These are phyloP conservation scores for Epizoanthus scotinus DNA, from an alignment of 92 coral and sea anemone genomes.

Conservation along the genomic window DNA sequence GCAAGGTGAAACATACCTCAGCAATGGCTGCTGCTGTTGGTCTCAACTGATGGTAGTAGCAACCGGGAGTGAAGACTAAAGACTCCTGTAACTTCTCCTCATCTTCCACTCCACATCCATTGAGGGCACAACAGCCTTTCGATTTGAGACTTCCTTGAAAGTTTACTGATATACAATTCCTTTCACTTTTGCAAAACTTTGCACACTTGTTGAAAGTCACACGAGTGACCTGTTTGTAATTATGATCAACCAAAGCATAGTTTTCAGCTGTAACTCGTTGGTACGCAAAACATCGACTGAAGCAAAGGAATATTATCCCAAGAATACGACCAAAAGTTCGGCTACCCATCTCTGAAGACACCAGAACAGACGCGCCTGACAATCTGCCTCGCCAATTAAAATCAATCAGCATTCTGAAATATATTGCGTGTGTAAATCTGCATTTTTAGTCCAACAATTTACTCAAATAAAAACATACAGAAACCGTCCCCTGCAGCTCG, in stretches of 20 bases:
- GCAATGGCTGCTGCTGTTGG: constrained; percentile 24
- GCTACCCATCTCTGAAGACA: too few relatives aligned
- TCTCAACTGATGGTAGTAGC: background rate
- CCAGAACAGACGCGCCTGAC: too few relatives aligned
- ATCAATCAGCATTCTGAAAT: too few relatives aligned
- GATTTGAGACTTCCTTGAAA: background rate
- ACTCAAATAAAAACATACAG: too few relatives aligned
- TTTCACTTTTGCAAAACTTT: constrained; percentile 28
- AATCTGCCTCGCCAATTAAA: too few relatives aligned
- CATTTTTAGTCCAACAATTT: too few relatives aligned
- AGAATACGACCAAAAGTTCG: too few relatives aligned
- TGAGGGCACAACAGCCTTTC: constrained; percentile 4
- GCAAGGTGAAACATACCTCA: too few relatives aligned
- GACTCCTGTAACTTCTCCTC: constrained; percentile 16
- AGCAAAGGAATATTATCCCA: too few relatives aligned
- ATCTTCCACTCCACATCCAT: constrained; percentile 24
- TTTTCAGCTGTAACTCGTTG: background rate
- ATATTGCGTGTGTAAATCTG: too few relatives aligned
- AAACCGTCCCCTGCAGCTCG: too few relatives aligned
- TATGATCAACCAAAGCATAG: background rate
- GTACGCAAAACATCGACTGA: background rate
- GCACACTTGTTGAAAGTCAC: background rate
- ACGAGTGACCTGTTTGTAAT: background rate
- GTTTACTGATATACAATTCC: constrained; percentile 19
- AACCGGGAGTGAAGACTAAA: constrained; percentile 18